A percentile compares a stretch with the other conserved stretches of the same genome.
phyloP scores from a whole-genome alignment of 2,113 vertebrate species.

The Larimichthys crocea region DNA sequence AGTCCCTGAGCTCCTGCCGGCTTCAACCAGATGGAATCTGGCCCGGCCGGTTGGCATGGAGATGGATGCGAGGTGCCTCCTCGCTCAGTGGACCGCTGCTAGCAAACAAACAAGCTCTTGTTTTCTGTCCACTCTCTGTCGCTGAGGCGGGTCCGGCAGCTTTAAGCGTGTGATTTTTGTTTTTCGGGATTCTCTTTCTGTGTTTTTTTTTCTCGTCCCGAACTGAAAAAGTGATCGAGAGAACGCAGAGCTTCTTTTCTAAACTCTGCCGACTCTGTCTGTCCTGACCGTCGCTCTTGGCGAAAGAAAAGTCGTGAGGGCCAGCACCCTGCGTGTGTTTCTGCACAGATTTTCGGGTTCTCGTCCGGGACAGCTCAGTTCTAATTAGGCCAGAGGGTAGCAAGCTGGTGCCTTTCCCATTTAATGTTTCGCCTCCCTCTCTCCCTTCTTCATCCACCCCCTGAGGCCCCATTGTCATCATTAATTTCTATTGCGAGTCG shows the following conservation, averaged over 20 bases:
- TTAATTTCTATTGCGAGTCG: slow-evolving; percentile 58
- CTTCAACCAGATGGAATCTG: slow-evolving; percentile 50
- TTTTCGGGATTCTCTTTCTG: background rate
- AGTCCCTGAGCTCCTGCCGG: slow-evolving; percentile 21
- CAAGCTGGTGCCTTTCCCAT: slow-evolving; percentile 55
- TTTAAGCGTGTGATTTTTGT: slow-evolving; percentile 10
- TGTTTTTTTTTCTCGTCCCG: background rate
- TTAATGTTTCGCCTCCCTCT: slow-evolving; percentile 16
- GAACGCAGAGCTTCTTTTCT: background rate
- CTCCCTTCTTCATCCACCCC: slow-evolving; percentile 19
- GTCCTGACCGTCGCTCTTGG: slow-evolving; percentile 3
- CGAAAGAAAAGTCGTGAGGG: slow-evolving; percentile 18
- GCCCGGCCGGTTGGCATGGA: slow-evolving; percentile 54
- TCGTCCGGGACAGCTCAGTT: slow-evolving; percentile 7
- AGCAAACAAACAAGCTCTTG: slow-evolving; percentile 54
- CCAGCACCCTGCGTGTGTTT: background rate
- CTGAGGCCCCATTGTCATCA: slow-evolving; percentile 66
- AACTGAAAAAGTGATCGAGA: slow-evolving; percentile 4
- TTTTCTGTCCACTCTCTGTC: slow-evolving; percentile 1
- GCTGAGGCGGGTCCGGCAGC: slow-evolving; percentile 11
- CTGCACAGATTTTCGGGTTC: slow-evolving; percentile 2
- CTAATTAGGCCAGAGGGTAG: slow-evolving; percentile 52
- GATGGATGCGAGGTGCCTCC: slow-evolving; percentile 53
- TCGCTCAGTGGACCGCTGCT: slow-evolving; percentile 53
- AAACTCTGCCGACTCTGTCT: slow-evolving; percentile 8